phyloP scores from a whole-genome alignment of 2,113 vertebrate genomes.

The Raja brachyura region DNA sequence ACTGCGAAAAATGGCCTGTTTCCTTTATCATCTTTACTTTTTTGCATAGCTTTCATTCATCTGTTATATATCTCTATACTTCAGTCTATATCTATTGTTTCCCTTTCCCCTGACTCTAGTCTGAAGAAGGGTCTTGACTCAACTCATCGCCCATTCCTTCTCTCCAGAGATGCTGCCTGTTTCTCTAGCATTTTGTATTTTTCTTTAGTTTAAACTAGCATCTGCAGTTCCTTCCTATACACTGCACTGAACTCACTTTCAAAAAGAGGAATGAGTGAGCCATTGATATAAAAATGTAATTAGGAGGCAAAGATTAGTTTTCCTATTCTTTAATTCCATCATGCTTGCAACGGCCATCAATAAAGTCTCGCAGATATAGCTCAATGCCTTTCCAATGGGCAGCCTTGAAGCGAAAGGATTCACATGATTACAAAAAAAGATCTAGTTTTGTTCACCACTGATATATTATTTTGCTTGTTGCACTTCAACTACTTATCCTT shows the following conservation, averaged over 20 bases:
- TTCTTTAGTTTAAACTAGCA: no score
- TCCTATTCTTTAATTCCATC: neutral
- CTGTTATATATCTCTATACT: no score
- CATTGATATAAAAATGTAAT: neutral
- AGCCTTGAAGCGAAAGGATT: neutral
- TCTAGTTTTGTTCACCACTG: neutral
- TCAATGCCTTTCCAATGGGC: neutral
- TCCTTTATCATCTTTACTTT: no score
- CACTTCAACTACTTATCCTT: neutral
- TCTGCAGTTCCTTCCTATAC: no score
- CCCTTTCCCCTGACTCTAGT: no score
- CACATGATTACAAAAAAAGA: neutral
- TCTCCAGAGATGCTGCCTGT: no score
- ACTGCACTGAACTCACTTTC: neutral
- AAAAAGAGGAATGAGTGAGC: neutral
- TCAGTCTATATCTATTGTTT: no score
- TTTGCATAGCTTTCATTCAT: no score
- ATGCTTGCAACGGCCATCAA: neutral
- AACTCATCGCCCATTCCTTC: no score
- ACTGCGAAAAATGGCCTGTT: no score
- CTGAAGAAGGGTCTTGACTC: no score
- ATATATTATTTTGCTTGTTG: neutral
- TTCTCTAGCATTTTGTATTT: no score
- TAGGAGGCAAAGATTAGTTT: neutral
- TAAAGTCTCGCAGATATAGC: neutral